Conservation (phyloP, 2,113 vertebrate species). For the Eudyptes chrysolophus region DNA sequence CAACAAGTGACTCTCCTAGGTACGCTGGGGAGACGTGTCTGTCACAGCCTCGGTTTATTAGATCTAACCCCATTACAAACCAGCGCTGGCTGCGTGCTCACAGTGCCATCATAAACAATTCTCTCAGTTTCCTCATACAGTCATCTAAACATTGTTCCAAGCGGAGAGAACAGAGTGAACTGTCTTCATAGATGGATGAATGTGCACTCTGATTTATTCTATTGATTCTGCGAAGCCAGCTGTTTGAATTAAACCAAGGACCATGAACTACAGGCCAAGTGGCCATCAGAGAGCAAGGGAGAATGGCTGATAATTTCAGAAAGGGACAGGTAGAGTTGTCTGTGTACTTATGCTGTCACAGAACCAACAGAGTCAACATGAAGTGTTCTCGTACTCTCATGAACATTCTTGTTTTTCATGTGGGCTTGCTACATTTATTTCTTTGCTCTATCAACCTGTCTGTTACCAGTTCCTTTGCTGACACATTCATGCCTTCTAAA, state of each 20-base stretch:
- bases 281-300: not conserved
- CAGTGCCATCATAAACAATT: not conserved
- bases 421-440: not conserved
- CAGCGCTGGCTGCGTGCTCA: not conserved
- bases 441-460: not conserved
- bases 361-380: not conserved
- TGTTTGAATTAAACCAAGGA: not conserved
- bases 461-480: not conserved
- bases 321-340: not conserved
- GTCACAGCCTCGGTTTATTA: not conserved
- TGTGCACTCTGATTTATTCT: not conserved
- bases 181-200: not conserved
- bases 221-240: not conserved
- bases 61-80: not conserved
- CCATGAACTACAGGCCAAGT: not conserved
- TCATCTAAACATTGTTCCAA: not conserved
- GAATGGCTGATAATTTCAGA: not conserved
- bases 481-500: not conserved
- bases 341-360: not conserved
- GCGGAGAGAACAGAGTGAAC: not conserved
- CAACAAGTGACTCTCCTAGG: not conserved
- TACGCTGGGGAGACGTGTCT: not conserved
- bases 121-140: not conserved
- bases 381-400: not conserved
- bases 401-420: not conserved